These are phyloP conservation scores for Lordiphosa stackelbergi DNA, from an alignment of 1,140 invertebrate species.

Conservation along the genomic window DNA sequence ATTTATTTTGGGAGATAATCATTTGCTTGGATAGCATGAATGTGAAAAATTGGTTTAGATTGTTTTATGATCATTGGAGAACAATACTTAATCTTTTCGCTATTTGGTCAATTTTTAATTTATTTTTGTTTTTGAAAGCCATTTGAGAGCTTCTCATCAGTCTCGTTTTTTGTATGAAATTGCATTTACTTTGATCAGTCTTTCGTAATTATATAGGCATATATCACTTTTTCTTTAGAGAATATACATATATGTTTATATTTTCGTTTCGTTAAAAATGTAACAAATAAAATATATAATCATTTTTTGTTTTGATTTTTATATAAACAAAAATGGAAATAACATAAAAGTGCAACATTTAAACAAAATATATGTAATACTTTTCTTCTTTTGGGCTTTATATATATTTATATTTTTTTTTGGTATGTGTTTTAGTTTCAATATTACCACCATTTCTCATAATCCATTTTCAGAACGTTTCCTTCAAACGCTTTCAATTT, in stretches of 20 bases:
- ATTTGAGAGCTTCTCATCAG: neutral
- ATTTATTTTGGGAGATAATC: too few species aligned
- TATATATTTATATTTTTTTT: slow-evolving; percentile 15
- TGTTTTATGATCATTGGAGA: too few species aligned
- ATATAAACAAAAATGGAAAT: slow-evolving; percentile 66
- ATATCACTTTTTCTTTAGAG: slow-evolving; percentile 11
- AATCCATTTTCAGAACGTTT: slow-evolving; percentile 53
- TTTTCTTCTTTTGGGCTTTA: slow-evolving; percentile 23
- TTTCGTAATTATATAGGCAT: slow-evolving; percentile 4
- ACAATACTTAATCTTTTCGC: too few species aligned
- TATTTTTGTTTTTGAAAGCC: neutral
- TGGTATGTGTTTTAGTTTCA: slow-evolving; percentile 29
- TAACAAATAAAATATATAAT: slow-evolving; percentile 54
- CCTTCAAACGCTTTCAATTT: slow-evolving; percentile 49
- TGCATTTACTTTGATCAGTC: slow-evolving; percentile 6
- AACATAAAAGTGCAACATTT: slow-evolving; percentile 70
- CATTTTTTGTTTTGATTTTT: slow-evolving; percentile 17
- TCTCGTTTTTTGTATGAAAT: slow-evolving; percentile 1
- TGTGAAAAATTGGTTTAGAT: too few species aligned
- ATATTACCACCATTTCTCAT: slow-evolving; percentile 55
- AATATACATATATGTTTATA: slow-evolving; percentile 14
- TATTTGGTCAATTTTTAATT: too few species aligned
- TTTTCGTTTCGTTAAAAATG: slow-evolving; percentile 36
- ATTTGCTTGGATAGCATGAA: too few species aligned
- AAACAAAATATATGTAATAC: slow-evolving; percentile 54